A percentile compares a stretch with the other conserved stretches of the same genome.
phyloP scores from a whole-genome alignment of 2,888 invertebrate species.

The Brenthis hecate region DNA sequence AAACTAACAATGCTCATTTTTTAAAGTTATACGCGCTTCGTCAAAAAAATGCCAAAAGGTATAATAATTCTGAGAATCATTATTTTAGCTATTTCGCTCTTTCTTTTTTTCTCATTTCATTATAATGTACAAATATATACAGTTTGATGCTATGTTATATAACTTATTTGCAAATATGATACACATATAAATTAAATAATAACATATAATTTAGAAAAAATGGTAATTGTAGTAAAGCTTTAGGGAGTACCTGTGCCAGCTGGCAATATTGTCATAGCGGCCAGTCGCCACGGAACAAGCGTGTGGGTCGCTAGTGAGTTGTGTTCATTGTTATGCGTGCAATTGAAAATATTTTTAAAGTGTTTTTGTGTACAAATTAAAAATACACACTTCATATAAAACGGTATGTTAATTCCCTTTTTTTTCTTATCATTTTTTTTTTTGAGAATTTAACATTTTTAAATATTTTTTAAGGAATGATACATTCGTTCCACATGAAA shows the following conservation, averaged over 20 bases:
- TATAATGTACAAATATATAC: too few relatives aligned
- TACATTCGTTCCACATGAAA: too few relatives aligned
- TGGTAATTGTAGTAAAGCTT: neutral
- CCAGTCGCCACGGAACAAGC: constrained; percentile 31
- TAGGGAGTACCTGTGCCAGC: neutral
- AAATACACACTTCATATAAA: neutral
- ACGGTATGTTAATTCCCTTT: constrained; percentile 2
- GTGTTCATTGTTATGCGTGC: constrained; percentile 1
- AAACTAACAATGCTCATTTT: too few relatives aligned
- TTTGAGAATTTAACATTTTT: too few relatives aligned
- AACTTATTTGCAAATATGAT: too few relatives aligned
- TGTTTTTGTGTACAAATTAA: constrained; percentile 1
- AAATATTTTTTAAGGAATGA: too few relatives aligned
- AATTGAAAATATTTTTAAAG: neutral
- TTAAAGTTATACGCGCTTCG: too few relatives aligned
- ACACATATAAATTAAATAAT: neutral
- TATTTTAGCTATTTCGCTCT: too few relatives aligned
- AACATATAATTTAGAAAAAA: neutral
- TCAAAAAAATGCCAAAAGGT: too few relatives aligned
- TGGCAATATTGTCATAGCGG: constrained; percentile 26
- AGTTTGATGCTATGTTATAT: too few relatives aligned
- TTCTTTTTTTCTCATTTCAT: too few relatives aligned
- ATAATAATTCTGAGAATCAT: too few relatives aligned
- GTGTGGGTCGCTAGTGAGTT: constrained; percentile 21
- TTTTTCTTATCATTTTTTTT: neutral